Evolutionary conservation across 1,140 invertebrate species (phyloP).

Genomic region (Neuroterus valhalla): DNA sequence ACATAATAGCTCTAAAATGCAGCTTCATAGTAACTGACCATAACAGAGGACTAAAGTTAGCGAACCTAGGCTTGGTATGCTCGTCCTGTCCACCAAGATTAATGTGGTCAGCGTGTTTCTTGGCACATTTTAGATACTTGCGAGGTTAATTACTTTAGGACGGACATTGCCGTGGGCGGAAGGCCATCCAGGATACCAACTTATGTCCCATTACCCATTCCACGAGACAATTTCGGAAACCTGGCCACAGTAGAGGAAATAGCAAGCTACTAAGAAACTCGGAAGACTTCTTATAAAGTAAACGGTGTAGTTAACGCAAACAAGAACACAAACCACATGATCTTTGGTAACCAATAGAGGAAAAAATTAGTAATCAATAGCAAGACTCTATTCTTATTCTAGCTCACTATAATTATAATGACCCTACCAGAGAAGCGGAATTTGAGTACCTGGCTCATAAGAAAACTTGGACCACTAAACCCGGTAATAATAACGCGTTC

Average conservation of each 20-base stretch:
- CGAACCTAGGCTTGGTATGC: constrained; percentile 57
- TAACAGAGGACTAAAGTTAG: constrained; percentile 28
- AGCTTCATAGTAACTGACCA: not conserved
- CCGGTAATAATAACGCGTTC: constrained; percentile 17
- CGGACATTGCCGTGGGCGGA: constrained; percentile 64
- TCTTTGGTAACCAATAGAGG: not conserved
- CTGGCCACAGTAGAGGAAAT: not conserved
- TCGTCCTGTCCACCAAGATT: constrained; percentile 61
- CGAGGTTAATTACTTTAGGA: constrained; percentile 67
- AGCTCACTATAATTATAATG: not conserved
- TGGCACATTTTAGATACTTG: constrained; percentile 71
- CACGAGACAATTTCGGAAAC: not conserved
- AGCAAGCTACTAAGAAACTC: not conserved
- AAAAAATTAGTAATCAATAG: not conserved
- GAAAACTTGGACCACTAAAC: constrained; percentile 9
- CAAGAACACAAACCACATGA: not conserved
- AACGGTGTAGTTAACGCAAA: not conserved
- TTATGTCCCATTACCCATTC: constrained; percentile 28
- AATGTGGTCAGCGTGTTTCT: constrained; percentile 72
- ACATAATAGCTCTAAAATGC: not conserved
- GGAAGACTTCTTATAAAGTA: not conserved
- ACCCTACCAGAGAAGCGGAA: not conserved
- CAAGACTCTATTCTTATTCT: not conserved
- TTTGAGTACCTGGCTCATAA: constrained; percentile 22
- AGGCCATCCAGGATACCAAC: constrained; percentile 34